phyloP scores from a whole-genome alignment of 2,113 vertebrate genomes.

The Balaeniceps rex region DNA sequence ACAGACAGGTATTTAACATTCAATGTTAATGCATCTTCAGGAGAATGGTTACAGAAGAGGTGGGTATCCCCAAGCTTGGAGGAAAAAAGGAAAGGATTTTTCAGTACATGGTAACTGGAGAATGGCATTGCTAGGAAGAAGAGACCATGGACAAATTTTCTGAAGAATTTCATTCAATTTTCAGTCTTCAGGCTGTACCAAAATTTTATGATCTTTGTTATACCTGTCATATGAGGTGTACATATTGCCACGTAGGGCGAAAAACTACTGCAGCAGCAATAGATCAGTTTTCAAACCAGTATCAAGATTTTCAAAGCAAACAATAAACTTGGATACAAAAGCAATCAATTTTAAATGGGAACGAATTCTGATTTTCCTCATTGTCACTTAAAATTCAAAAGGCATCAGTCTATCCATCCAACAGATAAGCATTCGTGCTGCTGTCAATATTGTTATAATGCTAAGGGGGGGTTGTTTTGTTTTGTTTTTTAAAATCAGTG shows the following conservation, averaged over 20 bases:
- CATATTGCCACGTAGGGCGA: rapidly evolving
- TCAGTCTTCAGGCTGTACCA: neutral
- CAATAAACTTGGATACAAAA: neutral
- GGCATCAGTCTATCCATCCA: neutral
- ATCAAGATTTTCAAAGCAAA: neutral
- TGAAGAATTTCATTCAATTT: neutral
- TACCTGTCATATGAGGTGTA: rapidly evolving
- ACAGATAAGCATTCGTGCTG: neutral
- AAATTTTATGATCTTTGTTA: neutral
- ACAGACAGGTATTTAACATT: neutral
- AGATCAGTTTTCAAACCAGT: neutral
- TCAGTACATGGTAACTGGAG: neutral
- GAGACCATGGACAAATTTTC: neutral
- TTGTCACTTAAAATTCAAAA: neutral
- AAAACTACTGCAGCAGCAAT: neutral
- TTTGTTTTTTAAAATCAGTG: neutral
- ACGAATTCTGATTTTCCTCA: neutral
- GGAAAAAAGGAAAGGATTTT: neutral
- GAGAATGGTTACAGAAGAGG: neutral
- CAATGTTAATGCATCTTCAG: neutral
- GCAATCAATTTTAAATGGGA: neutral
- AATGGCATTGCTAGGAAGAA: neutral
- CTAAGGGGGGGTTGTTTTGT: neutral
- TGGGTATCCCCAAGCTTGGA: neutral
- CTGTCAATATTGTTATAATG: neutral